Percentiles rank a stretch among this genome's conserved stretches.
Evolutionary conservation across 2,113 vertebrate genomes (phyloP).

Genomic region (Tinamus guttatus): DNA sequence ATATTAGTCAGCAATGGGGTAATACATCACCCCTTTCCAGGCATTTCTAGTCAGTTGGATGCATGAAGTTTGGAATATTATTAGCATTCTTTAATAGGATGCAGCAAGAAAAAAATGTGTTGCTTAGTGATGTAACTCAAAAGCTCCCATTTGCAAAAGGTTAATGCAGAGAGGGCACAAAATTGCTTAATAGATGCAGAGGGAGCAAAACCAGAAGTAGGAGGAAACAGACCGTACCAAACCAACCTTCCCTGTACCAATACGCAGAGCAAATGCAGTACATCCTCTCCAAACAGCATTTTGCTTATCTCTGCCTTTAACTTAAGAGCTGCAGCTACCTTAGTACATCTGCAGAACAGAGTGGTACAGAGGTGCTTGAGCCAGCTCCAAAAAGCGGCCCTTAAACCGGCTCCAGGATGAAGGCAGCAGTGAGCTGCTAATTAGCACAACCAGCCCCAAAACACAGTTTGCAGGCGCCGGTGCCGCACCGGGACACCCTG

Average conservation of each 20-base stretch:
- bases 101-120: not conserved
- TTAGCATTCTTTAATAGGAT: constrained; percentile 12
- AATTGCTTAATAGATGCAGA: not conserved
- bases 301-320: not conserved
- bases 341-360: rapidly evolving
- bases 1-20: not conserved
- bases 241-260: not conserved
- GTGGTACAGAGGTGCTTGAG: not conserved
- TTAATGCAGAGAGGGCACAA: not conserved
- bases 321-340: not conserved
- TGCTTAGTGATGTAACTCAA: not conserved
- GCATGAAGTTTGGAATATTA: not conserved
- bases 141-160: not conserved
- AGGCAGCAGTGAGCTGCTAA: not conserved
- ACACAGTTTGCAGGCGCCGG: not conserved
- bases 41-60: not conserved
- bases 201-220: not conserved
- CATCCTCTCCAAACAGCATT: not conserved
- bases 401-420: not conserved
- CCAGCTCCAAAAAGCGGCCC: not conserved
- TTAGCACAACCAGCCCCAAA: not conserved
- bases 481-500: not conserved
- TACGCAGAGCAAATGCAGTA: not conserved
- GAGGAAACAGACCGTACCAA: not conserved
- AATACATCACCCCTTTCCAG: constrained; percentile 3